A percentile compares a stretch with the other conserved stretches of the same genome.
Conservation (phyloP, 2,797 vertebrate genomes). For the Jordanella pulchra region DNA sequence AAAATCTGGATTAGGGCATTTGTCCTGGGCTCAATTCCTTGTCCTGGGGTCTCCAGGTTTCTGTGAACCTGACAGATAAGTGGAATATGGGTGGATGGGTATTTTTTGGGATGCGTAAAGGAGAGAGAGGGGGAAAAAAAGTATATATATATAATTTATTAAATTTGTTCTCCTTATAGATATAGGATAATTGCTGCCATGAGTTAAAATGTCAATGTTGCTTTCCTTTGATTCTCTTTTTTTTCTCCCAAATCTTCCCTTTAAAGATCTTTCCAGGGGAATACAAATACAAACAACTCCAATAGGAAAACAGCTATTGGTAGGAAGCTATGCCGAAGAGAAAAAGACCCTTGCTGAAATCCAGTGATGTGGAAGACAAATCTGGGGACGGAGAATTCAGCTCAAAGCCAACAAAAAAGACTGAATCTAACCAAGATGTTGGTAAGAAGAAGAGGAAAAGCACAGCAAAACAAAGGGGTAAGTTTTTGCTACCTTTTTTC, state of each 20-base stretch:
- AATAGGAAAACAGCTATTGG: not conserved
- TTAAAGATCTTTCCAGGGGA: not conserved
- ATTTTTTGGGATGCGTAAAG: too few species aligned
- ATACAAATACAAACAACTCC: not conserved
- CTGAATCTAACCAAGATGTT: not conserved
- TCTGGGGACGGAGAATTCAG: conserved; percentile 1
- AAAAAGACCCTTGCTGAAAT: not conserved
- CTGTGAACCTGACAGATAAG: too few species aligned
- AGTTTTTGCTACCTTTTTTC: not conserved
- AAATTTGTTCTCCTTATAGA: too few species aligned
- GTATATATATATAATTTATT: too few species aligned
- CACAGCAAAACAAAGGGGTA: not conserved
- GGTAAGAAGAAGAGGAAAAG: not conserved
- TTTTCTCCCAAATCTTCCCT: rapidly evolving
- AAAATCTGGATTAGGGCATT: too few species aligned
- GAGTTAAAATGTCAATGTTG: not conserved
- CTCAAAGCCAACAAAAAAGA: not conserved
- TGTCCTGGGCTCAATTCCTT: too few species aligned
- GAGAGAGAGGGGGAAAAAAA: too few species aligned
- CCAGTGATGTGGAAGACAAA: not conserved
- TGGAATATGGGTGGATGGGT: too few species aligned
- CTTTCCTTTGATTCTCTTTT: not conserved
- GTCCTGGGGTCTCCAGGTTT: too few species aligned
- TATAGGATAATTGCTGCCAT: too few species aligned
- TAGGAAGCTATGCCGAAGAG: conserved; percentile 12